Conservation (phyloP, 2,113 vertebrate species). For the Leucopsar rothschildi region DNA sequence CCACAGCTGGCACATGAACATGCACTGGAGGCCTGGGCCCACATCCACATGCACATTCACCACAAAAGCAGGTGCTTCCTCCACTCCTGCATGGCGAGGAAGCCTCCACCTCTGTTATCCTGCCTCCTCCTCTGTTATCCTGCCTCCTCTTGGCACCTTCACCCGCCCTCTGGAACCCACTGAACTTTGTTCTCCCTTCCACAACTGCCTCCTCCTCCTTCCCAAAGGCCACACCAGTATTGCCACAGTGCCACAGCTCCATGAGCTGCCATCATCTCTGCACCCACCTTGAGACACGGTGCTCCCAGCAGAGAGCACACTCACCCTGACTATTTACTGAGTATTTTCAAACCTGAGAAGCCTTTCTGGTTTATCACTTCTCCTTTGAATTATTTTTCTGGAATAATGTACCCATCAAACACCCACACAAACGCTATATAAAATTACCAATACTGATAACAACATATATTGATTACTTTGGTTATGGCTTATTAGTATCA, state of each 20-base stretch:
- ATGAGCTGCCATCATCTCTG: not conserved
- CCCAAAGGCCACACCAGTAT: not conserved
- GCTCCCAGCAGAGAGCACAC: not conserved
- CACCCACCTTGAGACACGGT: not conserved
- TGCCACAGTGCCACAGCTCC: not conserved
- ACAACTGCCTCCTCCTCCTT: not conserved
- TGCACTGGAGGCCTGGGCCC: fast-evolving
- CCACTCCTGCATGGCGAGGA: fast-evolving
- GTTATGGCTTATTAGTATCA: not conserved
- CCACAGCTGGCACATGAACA: not conserved
- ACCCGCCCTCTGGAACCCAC: not conserved
- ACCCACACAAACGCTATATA: not conserved
- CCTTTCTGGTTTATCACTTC: not conserved
- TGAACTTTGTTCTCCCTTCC: not conserved
- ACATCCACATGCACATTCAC: fast-evolving
- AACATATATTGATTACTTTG: not conserved
- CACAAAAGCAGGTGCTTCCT: not conserved
- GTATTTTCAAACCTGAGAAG: not conserved
- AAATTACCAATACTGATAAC: not conserved
- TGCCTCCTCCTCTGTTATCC: not conserved
- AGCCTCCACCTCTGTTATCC: not conserved
- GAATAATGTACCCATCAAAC: not conserved
- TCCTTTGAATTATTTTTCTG: not conserved
- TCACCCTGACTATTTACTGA: not conserved
- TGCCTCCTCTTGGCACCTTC: not conserved